phyloP scores from a whole-genome alignment of 2,888 invertebrate genomes.

The Macrosoma leucophasiata region DNA sequence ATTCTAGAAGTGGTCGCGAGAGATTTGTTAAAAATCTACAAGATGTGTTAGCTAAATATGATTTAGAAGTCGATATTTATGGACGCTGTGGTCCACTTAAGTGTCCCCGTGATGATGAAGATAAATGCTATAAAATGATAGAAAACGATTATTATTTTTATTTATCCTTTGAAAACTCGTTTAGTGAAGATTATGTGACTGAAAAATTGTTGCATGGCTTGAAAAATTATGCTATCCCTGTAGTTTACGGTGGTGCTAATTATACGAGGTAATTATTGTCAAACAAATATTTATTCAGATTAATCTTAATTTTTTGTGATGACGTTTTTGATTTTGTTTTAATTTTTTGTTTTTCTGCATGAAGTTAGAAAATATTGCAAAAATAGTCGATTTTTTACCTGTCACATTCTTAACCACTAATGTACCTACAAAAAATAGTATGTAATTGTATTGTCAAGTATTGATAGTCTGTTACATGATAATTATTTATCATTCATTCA shows the following conservation, averaged over 20 bases:
- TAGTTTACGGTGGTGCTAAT: constrained; percentile 53
- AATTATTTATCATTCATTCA: too few relatives aligned
- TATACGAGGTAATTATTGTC: constrained; percentile 53
- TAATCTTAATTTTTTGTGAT: too few relatives aligned
- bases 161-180: constrained; percentile 51
- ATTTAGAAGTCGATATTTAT: constrained; percentile 40
- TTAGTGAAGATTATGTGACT: constrained; percentile 49
- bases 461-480: too few relatives aligned
- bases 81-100: constrained; percentile 31
- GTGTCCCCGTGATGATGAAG: constrained; percentile 30
- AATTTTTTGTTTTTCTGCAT: background rate
- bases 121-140: constrained; percentile 36
- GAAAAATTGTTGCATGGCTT: constrained; percentile 47
- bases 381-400: too few relatives aligned
- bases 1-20: constrained; percentile 33
- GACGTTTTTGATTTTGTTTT: constrained; percentile 1
- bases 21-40: constrained; percentile 30
- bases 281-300: too few relatives aligned
- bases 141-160: constrained; percentile 45
- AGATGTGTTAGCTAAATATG: constrained; percentile 31
- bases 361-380: background rate
- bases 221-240: constrained; percentile 41
- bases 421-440: too few relatives aligned
- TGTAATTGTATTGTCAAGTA: too few relatives aligned
- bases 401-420: too few relatives aligned